Evolutionary conservation across 2,113 vertebrate species (phyloP).

Genomic region (Rhinolophus ferrumequinum): DNA sequence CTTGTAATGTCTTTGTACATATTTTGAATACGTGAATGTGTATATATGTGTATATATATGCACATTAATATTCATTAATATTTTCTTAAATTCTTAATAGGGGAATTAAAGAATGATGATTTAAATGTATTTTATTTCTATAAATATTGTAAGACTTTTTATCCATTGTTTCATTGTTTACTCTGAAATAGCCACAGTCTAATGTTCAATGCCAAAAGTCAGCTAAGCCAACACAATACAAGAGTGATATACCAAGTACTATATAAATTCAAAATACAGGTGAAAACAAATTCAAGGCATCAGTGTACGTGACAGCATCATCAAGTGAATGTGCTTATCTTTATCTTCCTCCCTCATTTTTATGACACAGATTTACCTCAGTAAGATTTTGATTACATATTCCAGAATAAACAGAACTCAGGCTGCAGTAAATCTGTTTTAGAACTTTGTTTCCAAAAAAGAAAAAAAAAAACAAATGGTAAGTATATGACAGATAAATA

Average conservation of each 20-base stretch:
- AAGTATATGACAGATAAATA: background rate
- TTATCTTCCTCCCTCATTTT: background rate
- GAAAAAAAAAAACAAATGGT: background rate
- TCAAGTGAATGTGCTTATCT: background rate
- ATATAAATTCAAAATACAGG: background rate
- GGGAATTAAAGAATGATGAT: background rate
- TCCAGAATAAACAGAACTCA: background rate
- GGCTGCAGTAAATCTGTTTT: background rate
- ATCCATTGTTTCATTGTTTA: background rate
- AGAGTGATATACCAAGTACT: background rate
- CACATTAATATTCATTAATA: background rate
- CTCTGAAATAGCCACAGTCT: background rate
- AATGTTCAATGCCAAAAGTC: background rate
- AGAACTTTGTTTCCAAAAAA: background rate
- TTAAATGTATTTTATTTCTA: background rate
- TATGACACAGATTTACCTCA: background rate
- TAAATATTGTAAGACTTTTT: background rate
- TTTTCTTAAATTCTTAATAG: conserved; percentile 10
- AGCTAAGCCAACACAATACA: background rate
- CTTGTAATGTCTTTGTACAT: background rate
- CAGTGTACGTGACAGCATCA: background rate
- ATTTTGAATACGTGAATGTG: background rate
- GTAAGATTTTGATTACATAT: background rate
- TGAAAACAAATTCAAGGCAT: background rate
- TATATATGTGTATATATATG: background rate